Percentiles rank a stretch among this genome's conserved stretches.
Conservation (phyloP, 2,888 invertebrate genomes). For the Caenorhabditis afra region DNA sequence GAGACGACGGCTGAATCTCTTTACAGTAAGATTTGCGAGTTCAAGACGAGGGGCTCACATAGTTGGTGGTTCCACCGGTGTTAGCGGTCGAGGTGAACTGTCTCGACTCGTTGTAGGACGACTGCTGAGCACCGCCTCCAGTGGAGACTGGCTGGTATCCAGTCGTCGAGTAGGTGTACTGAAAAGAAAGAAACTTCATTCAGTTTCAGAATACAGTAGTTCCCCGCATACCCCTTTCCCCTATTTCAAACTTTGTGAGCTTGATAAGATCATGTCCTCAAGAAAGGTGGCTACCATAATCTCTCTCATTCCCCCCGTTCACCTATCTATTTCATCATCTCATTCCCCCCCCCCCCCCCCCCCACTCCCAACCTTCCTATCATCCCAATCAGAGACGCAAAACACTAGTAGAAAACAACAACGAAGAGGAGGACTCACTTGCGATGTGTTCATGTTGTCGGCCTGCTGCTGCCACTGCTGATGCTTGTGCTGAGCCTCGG, state of each 20-base stretch:
- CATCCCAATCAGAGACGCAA: no score
- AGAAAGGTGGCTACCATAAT: no score
- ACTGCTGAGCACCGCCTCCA: slow-evolving; percentile 30
- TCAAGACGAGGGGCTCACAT: no score
- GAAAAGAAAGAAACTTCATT: not conserved
- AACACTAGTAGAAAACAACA: no score
- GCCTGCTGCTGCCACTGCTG: slow-evolving; percentile 75
- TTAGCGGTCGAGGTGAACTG: slow-evolving; percentile 36
- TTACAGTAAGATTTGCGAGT: no score
- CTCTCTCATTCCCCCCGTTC: no score
- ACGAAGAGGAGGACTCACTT: slow-evolving; percentile 10
- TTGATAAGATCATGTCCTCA: no score
- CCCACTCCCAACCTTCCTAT: no score
- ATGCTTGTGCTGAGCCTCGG: slow-evolving; percentile 69
- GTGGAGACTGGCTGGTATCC: slow-evolving; percentile 42
- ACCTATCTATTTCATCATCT: no score
- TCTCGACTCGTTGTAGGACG: slow-evolving; percentile 47
- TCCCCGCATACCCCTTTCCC: no score
- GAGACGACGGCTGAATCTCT: slow-evolving; percentile 35
- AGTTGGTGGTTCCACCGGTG: slow-evolving; percentile 32
- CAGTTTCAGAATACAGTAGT: not conserved
- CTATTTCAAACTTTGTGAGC: no score
- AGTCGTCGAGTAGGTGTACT: slow-evolving; percentile 54
- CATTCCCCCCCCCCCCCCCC: no score
- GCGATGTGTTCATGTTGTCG: slow-evolving; percentile 62